A percentile compares a stretch with the other conserved stretches of the same genome.
Evolutionary conservation across 2,113 vertebrate species (phyloP).

Genomic region (Eudyptes chrysolophus): DNA sequence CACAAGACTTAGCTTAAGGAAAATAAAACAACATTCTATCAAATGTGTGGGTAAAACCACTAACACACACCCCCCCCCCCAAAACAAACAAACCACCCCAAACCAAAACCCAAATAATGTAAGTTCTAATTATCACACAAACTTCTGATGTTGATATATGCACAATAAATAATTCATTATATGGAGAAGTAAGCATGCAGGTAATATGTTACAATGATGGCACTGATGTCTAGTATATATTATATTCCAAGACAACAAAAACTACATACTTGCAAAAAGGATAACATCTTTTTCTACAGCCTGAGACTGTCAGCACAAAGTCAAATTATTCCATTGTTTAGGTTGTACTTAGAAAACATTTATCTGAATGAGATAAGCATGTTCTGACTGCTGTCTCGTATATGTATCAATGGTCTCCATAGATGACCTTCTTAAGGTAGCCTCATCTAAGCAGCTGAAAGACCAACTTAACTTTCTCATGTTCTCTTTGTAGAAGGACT

Average conservation of each 20-base stretch:
- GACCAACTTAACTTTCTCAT: neutral
- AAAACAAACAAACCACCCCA: neutral
- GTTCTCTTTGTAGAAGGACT: neutral
- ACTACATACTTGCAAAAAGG: neutral
- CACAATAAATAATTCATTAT: neutral
- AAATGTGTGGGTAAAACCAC: neutral
- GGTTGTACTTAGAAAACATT: neutral
- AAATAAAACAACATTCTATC: neutral
- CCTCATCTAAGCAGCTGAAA: neutral
- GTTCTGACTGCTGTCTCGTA: fast-evolving
- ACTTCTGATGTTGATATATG: neutral
- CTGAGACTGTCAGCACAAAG: neutral
- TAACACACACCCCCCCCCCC: neutral
- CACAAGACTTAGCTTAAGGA: neutral
- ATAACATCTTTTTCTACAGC: neutral
- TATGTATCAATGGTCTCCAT: neutral
- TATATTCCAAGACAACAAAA: neutral
- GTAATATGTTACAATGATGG: neutral
- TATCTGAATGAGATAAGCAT: neutral
- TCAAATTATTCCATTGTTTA: neutral
- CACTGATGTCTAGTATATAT: neutral
- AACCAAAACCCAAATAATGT: neutral
- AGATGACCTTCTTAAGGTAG: neutral
- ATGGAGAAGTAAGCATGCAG: neutral
- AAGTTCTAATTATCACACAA: neutral